Evolutionary conservation across 1,140 invertebrate species (phyloP), one percentile per base, ranked within the genome.

Genomic region (Whitmania pigra): DNA sequence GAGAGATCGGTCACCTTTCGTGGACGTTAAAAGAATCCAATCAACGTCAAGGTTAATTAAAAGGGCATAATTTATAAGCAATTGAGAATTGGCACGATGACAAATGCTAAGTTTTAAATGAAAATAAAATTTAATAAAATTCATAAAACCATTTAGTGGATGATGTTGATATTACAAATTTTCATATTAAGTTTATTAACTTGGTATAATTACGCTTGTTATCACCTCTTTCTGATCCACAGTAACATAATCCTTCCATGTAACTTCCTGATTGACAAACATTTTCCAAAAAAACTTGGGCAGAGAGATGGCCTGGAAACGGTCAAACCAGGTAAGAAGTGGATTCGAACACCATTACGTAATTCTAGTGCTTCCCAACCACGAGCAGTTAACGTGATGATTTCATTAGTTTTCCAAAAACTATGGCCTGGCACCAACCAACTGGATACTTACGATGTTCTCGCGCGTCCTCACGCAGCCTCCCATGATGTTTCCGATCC

Each of bases 401-500:
- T 6, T 27, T 22, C 13, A 25, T 54, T 25, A 2, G 43, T 54
- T 54, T 2, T 9, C 18, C 31, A 9, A 53, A n/a, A 71, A 27
- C 40, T 53, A 11, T 25, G 43, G n/a, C n/a, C n/a, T n/a, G n/a
- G n/a, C n/a, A n/a, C n/a, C n/a, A n/a, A 71, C 5, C 53, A 71
- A 25, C 29, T 11, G 31, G 55, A 49, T 15, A 55, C 31, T 74
- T 73, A 76, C 76, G 43, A 78, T 71, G 55, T 72, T 81, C 76
- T 83, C 81, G 74, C 77, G 79, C 11, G 80, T 78, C 31, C 82
- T 72, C 31, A 83, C 74, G 75, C 82, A 83, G 17, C 81, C 80
- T 22, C 80, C 81, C 80, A 83, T 82, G 17, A 83, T 73, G 74
- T 82, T 79, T 36, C 82, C 82, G 53, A 83, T 80, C 80, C 81